A percentile compares a stretch with the other conserved stretches of the same genome.
phyloP scores from a whole-genome alignment of 2,797 vertebrate species.

The Sebastes kiyomatsui region DNA sequence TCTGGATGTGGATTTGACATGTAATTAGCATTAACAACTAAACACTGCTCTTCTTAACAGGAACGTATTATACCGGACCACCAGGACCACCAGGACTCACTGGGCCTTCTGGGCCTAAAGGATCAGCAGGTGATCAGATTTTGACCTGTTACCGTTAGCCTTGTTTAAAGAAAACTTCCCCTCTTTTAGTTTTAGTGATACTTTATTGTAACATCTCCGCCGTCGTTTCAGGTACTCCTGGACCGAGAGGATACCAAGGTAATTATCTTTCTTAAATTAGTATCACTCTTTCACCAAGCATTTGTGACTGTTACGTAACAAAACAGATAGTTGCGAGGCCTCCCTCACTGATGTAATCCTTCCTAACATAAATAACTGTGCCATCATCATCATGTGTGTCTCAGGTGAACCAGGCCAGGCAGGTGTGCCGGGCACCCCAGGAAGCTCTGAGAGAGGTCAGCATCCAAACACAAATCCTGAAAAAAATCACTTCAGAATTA shows the following conservation, averaged over 20 bases:
- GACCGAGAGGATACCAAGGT: constrained; percentile 84
- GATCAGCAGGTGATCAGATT: constrained; percentile 84
- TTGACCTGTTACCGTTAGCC: neutral
- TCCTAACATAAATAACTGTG: neutral
- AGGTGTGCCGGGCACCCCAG: constrained; percentile 76
- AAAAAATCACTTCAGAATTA: neutral
- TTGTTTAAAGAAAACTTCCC: neutral
- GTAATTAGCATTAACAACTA: neutral
- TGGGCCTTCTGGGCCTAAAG: constrained; percentile 87
- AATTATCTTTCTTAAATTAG: neutral
- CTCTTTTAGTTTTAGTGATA: neutral
- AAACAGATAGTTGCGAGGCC: neutral
- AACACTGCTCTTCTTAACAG: constrained; percentile 69
- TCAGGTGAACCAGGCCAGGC: constrained; percentile 86
- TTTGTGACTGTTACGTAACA: neutral
- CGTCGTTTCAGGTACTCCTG: constrained; percentile 74
- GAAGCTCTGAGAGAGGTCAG: constrained; percentile 70
- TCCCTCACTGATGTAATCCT: neutral
- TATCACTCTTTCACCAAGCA: neutral
- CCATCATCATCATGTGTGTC: constrained; percentile 9
- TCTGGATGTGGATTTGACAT: neutral
- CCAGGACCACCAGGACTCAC: constrained; percentile 53
- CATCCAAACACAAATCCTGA: neutral
- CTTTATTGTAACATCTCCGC: neutral
- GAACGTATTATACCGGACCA: constrained; percentile 79